Conservation (phyloP, 2,113 vertebrate genomes). For the Phrynosoma platyrhinos region DNA sequence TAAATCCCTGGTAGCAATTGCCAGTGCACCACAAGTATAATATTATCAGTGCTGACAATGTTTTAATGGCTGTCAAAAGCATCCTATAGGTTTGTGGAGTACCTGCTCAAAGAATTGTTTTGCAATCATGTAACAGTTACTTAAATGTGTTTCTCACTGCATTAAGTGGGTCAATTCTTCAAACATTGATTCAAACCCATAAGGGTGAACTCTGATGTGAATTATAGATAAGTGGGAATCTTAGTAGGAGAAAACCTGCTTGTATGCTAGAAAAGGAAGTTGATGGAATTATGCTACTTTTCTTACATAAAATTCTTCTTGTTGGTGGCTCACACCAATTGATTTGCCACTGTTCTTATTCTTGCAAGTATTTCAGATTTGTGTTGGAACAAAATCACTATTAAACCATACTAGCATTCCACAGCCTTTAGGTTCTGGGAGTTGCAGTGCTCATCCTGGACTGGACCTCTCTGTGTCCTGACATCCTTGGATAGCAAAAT, state of each 20-base stretch:
- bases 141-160: constrained; percentile 55
- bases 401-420: neutral
- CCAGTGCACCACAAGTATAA: constrained; percentile 48
- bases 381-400: neutral
- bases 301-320: constrained; percentile 30
- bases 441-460: neutral
- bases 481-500: neutral
- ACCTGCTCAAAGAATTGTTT: constrained; percentile 55
- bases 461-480: neutral
- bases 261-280: constrained; percentile 51
- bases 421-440: neutral
- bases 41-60: constrained; percentile 36
- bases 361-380: neutral
- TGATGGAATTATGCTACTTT: constrained; percentile 39
- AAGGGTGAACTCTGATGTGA: constrained; percentile 58
- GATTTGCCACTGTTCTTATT: neutral
- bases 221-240: constrained; percentile 51
- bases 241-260: constrained; percentile 44
- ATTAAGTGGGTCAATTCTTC: constrained; percentile 61
- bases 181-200: constrained; percentile 66
- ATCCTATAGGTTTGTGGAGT: constrained; percentile 48
- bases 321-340: neutral
- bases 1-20: constrained; percentile 19
- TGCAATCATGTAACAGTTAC: constrained; percentile 54
- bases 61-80: constrained; percentile 51